These are phyloP conservation scores for Apostichopus parvimensis DNA, from an alignment of 35 echinoderm and acorn worm genomes.

Conservation along the genomic window DNA sequence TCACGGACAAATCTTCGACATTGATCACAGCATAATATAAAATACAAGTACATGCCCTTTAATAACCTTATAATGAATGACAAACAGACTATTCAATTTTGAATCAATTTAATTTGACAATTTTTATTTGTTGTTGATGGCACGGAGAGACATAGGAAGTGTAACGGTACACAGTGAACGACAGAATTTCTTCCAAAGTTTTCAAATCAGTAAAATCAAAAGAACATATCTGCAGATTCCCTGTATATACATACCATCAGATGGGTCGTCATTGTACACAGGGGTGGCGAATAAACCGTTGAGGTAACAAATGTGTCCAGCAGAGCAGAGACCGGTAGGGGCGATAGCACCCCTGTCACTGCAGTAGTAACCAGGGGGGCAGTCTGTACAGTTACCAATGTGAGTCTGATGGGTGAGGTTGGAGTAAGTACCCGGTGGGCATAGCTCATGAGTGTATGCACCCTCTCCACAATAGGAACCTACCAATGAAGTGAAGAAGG, in stretches of 20 bases:
- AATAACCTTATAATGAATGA: too few relatives aligned
- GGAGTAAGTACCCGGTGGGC: conserved; percentile 71
- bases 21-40: too few relatives aligned
- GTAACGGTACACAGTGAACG: too few relatives aligned
- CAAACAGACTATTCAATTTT: too few relatives aligned
- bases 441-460: conserved; percentile 74
- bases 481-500: not conserved
- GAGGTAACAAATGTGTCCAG: conserved; percentile 86
- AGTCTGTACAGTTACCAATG: conserved; percentile 91
- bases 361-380: conserved; percentile 86
- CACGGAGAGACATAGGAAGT: too few relatives aligned
- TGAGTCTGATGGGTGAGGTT: conserved; percentile 70
- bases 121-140: too few relatives aligned
- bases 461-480: conserved; percentile 88
- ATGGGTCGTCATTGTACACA: conserved; percentile 91
- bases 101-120: too few relatives aligned
- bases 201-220: too few relatives aligned
- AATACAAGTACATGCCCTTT: too few relatives aligned
- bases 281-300: conserved; percentile 82
- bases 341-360: conserved; percentile 60
- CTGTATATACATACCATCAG: conserved; percentile 59
- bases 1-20: too few relatives aligned
- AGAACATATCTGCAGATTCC: too few relatives aligned
- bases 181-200: too few relatives aligned
- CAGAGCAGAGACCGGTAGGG: conserved; percentile 62